Evolutionary conservation across 2,888 invertebrate genomes (phyloP).

Genomic region (Drosophila incognita): DNA sequence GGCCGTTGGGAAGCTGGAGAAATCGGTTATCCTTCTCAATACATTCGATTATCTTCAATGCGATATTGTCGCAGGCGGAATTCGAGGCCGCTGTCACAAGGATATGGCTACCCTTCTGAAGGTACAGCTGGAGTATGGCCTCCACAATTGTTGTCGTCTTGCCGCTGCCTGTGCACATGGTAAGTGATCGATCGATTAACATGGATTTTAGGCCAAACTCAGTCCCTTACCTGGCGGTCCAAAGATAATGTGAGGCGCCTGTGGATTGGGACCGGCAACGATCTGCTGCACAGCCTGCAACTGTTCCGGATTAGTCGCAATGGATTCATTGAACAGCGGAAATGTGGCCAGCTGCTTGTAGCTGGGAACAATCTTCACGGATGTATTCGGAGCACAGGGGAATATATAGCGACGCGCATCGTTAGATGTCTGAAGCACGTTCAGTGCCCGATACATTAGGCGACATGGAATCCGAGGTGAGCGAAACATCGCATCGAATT

Average conservation of each 20-base stretch:
- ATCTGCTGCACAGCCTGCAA: slow-evolving; percentile 89
- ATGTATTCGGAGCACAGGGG: slow-evolving; percentile 28
- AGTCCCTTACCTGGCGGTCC: slow-evolving; percentile 91
- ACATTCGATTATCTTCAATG: slow-evolving; percentile 84
- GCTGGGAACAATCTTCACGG: neutral
- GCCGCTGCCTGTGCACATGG: slow-evolving; percentile 86
- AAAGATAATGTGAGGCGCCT: slow-evolving; percentile 92
- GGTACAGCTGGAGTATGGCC: slow-evolving; percentile 88
- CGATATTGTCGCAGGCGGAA: slow-evolving; percentile 89
- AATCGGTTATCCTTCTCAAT: slow-evolving; percentile 40
- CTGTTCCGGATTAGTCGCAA: slow-evolving; percentile 88
- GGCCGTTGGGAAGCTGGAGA: neutral
- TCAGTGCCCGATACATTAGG: slow-evolving; percentile 71
- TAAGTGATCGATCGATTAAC: neutral
- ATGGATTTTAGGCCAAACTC: neutral
- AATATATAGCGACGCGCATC: slow-evolving; percentile 59
- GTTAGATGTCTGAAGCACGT: slow-evolving; percentile 40
- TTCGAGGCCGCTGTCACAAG: slow-evolving; percentile 90
- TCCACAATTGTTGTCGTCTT: slow-evolving; percentile 91
- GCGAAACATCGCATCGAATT: slow-evolving; percentile 56
- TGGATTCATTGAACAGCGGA: slow-evolving; percentile 66
- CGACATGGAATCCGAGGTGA: slow-evolving; percentile 56
- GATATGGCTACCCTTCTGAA: slow-evolving; percentile 83
- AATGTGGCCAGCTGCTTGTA: neutral
- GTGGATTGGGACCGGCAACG: slow-evolving; percentile 87